Base-by-base conservation (phyloP, 2,888 invertebrate genomes). In the Drosophila conformis region DNA sequence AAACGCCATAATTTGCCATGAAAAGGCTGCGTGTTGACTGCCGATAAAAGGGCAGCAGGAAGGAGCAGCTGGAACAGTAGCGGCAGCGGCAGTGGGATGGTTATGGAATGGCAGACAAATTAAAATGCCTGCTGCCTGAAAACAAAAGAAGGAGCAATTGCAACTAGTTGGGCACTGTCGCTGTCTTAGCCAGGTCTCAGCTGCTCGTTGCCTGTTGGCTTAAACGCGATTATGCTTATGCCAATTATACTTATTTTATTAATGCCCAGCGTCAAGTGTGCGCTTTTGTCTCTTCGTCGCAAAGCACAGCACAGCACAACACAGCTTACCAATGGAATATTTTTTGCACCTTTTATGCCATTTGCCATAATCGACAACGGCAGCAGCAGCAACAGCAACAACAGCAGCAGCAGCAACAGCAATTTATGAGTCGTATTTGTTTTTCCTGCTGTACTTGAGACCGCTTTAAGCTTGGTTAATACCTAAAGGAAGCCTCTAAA, bases 241-340 rank as follows among this genome's bases (percentile, higher is more conserved):
- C 91, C 91, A 91, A 91, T 91, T 91, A 91, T 91, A 79, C 86
- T 88, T 89, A 91, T 91, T 89, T 91, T 91, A 91, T 91, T 91
- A 90, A 91, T 90, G 87, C 85, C 82, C 75, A 64, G 76, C 53
- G 67, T 62, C 53, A 60, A 58, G 69, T 64, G 60, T 33, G 66
- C 61, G 68, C 69, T 61, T 76, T 79, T 81, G 75, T 76, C 60
- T 78, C 65, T 51, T 58, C 58, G 42, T 15, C 25, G 21, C 25
- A 46, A 8, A 25, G 46, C 15, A 33, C 4, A 33, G 46, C 15
- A 10, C 4, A 10, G 74, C 73, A 69, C 51, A 69, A 72, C 73
- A 69, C 77, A 60, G 81, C 83, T 76, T 76, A 83, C 69, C 76
- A 73, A 68, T 42, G 63, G 82, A 68, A 71, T 84, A 84, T 29